Evolutionary conservation across 2,797 vertebrate species (phyloP), one percentile per base, ranked within the genome.

Genomic region (Pteropus rufus): DNA sequence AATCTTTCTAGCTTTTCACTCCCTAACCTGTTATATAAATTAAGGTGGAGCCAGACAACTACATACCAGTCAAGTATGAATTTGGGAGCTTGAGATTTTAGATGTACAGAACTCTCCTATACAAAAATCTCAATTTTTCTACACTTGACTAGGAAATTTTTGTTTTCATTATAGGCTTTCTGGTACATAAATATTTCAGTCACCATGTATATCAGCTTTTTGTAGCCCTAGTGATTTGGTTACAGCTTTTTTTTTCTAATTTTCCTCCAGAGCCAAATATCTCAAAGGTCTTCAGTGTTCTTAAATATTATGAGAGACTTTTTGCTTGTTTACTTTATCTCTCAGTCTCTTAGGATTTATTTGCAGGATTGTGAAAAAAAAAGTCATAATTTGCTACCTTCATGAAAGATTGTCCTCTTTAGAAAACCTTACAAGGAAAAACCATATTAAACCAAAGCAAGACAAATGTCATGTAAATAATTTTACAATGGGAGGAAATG

Each of bases 401-500:
- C 60, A 77, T 60, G 65, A 77, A 94, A 95, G 44, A 89, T 23
- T 86, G 89, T 52, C 80, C 56, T 94, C 44, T 82, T 64, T 36
- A 81, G 91, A 87, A 82, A 79, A 34, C 0, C 67, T 94, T 39
- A 46, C 79, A 92, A 89, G 60, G 31, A 72, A 92, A 81, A 86
- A 77, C 4, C 10, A 60, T 34, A 77, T 92, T 97, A 97, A 96
- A 65, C 46, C n/a, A 58, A 11, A 85, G 58, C 16, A 73, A 95
- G 81, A 96, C 23, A 92, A 93, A 92, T 67, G 23, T 19, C 44
- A 89, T 26, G 10, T 52, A 87, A 88, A 92, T 72, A 70, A 54
- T 49, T 94, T 95, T 88, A 52, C 64, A 69, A 54, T 24, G 46
- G 69, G 34, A 94, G 23, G 14, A 96, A 95, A 97, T 60, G 54